These are phyloP conservation scores for Polyergus mexicanus DNA, from an alignment of 1,140 invertebrate genomes.

Conservation along the genomic window DNA sequence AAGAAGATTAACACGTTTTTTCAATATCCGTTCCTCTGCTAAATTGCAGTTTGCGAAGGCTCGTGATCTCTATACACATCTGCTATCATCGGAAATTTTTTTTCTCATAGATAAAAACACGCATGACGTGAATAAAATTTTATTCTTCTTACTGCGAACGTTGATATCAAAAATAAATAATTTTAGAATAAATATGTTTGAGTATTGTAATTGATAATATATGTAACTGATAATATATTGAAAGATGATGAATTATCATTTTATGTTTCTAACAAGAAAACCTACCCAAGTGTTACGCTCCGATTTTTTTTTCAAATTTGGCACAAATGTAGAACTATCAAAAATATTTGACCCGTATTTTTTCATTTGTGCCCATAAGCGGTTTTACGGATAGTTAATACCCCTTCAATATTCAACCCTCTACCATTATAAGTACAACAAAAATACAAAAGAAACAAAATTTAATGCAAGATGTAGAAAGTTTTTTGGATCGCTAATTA, in stretches of 20 bases:
- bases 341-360: too few relatives aligned
- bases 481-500: too few relatives aligned
- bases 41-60: not conserved
- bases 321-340: too few relatives aligned
- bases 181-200: not conserved
- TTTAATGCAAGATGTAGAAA: too few relatives aligned
- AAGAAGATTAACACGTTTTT: not conserved
- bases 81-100: not conserved
- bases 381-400: too few relatives aligned
- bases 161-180: not conserved
- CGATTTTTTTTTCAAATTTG: too few relatives aligned
- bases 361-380: too few relatives aligned
- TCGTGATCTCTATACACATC: not conserved
- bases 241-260: not conserved
- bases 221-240: not conserved
- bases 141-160: not conserved
- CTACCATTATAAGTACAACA: too few relatives aligned
- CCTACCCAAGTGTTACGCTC: too few relatives aligned
- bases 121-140: not conserved
- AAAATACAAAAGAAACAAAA: too few relatives aligned
- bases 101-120: not conserved
- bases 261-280: not conserved
- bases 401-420: too few relatives aligned
- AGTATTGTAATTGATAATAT: not conserved
- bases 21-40: not conserved